phyloP scores from a whole-genome alignment of 2,797 vertebrate genomes.

The Streptopelia turtur region DNA sequence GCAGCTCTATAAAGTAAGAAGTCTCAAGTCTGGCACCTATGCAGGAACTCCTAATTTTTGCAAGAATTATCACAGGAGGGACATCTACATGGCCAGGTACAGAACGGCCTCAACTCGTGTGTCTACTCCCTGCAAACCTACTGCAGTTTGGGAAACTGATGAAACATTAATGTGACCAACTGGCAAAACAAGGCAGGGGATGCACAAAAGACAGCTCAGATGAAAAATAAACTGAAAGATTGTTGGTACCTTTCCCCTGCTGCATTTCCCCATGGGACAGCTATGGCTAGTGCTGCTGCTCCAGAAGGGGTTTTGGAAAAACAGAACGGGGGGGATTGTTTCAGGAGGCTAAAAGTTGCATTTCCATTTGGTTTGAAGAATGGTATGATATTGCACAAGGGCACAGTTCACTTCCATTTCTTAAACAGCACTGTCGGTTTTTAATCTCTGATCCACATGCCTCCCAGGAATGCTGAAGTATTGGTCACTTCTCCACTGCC shows the following conservation, averaged over 20 bases:
- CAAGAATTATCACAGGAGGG: not conserved
- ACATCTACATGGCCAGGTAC: not conserved
- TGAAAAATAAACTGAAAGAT: not conserved
- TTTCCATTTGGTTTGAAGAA: not conserved
- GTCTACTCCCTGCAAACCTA: not conserved
- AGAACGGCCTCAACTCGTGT: not conserved
- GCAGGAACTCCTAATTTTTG: not conserved
- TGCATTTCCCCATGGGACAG: accelerated
- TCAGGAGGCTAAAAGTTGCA: not conserved
- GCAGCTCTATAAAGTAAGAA: not conserved
- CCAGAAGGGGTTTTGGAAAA: not conserved
- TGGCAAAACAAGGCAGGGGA: not conserved
- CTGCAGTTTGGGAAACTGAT: accelerated
- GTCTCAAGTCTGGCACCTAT: not conserved
- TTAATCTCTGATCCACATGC: not conserved
- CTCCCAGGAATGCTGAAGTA: not conserved
- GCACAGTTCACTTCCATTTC: not conserved
- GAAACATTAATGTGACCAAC: accelerated
- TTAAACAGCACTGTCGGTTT: not conserved
- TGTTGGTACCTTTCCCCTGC: not conserved
- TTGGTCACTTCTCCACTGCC: not conserved
- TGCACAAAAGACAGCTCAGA: not conserved
- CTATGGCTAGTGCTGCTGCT: not conserved
- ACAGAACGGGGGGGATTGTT: not conserved
- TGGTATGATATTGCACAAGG: not conserved